Percentiles rank a stretch among this genome's conserved stretches.
Evolutionary conservation across 2,888 invertebrate genomes (phyloP).

Genomic region (Pollenia labialis): DNA sequence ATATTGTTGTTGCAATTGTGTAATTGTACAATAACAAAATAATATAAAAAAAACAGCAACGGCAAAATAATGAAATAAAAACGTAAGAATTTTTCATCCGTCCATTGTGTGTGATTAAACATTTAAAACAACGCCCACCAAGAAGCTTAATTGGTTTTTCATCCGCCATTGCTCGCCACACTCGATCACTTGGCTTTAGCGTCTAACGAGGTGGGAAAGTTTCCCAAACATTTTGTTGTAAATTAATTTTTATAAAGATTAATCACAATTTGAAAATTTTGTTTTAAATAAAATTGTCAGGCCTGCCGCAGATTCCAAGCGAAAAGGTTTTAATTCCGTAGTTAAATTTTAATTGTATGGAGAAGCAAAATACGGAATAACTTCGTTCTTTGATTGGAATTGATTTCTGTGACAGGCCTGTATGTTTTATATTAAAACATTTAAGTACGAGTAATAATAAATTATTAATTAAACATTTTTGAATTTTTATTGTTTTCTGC

Average conservation of each 20-base stretch:
- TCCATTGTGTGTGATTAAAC: constrained; percentile 70
- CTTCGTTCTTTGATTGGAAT: too few relatives aligned
- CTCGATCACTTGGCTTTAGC: constrained; percentile 43
- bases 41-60: constrained; percentile 31
- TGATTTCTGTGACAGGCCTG: too few relatives aligned
- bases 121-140: constrained; percentile 73
- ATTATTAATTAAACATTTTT: too few relatives aligned
- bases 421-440: too few relatives aligned
- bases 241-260: constrained; percentile 29
- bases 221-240: constrained; percentile 11
- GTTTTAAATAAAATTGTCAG: too few relatives aligned
- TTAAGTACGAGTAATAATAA: too few relatives aligned
- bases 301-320: too few relatives aligned
- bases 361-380: too few relatives aligned
- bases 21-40: constrained; percentile 44
- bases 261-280: too few relatives aligned
- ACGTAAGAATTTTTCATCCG: constrained; percentile 65
- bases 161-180: constrained; percentile 68
- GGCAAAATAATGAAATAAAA: constrained; percentile 16
- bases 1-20: constrained; percentile 30
- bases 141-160: constrained; percentile 74
- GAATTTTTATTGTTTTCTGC: too few relatives aligned
- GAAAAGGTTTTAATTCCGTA: too few relatives aligned
- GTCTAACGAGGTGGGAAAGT: constrained; percentile 62
- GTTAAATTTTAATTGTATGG: too few relatives aligned